Evolutionary conservation across 2,797 vertebrate species (phyloP).

Genomic region (Tapera naevia): DNA sequence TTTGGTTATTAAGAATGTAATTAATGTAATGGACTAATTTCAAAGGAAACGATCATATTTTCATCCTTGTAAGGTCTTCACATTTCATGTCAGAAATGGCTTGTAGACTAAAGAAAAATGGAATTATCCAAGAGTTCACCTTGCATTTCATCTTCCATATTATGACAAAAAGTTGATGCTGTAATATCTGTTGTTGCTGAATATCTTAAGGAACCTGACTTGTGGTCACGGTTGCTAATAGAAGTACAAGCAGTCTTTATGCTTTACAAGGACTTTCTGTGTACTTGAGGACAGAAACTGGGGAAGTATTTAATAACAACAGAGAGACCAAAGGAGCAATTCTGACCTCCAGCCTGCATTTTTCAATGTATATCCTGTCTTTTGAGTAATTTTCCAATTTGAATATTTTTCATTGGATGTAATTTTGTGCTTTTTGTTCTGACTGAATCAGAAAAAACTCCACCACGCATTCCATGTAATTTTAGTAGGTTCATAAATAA

Average conservation of each 20-base stretch:
- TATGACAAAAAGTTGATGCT: neutral
- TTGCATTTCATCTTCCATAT: neutral
- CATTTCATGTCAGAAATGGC: neutral
- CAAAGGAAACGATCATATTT: neutral
- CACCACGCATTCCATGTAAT: neutral
- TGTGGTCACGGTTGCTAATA: neutral
- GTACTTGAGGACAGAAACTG: neutral
- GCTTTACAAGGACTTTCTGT: neutral
- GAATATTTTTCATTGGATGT: neutral
- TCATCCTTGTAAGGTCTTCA: neutral
- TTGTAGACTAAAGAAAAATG: neutral
- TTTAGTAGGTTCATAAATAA: neutral
- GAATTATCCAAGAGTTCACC: neutral
- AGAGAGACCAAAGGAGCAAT: neutral
- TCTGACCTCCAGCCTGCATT: accelerated
- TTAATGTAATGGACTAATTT: neutral
- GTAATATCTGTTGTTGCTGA: neutral
- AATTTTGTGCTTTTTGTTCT: neutral
- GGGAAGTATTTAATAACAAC: neutral
- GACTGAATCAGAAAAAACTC: neutral
- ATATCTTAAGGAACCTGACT: neutral
- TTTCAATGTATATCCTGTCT: neutral
- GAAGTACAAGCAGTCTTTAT: neutral
- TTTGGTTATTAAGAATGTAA: neutral
- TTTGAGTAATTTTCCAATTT: neutral